These are phyloP conservation scores for Rhorus exstirpatorius DNA, from an alignment of 2,888 invertebrate species.

Conservation along the genomic window DNA sequence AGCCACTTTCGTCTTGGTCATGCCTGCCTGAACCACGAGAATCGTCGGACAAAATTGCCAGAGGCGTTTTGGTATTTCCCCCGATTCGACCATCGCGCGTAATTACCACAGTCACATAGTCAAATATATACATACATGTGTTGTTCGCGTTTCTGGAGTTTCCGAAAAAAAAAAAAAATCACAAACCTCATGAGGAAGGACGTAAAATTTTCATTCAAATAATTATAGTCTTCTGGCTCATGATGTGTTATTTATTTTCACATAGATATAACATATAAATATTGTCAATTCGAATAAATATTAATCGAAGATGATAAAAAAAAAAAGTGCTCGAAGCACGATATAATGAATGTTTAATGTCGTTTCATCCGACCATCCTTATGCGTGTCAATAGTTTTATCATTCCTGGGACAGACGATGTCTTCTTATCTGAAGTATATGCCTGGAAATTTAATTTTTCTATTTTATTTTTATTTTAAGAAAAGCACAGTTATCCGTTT, in stretches of 20 bases:
- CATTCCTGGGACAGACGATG: slow-evolving; percentile 13
- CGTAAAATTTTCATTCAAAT: background rate
- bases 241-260: slow-evolving; percentile 7
- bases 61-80: slow-evolving; percentile 57
- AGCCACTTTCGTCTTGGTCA: slow-evolving; percentile 22
- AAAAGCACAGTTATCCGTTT: background rate
- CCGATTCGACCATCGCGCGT: slow-evolving; percentile 42
- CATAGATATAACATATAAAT: background rate
- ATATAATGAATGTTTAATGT: background rate
- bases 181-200: background rate
- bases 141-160: background rate
- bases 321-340: too few relatives aligned
- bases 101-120: slow-evolving; percentile 37
- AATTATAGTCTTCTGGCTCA: background rate
- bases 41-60: slow-evolving; percentile 5
- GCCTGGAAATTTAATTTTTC: slow-evolving; percentile 9
- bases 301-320: background rate
- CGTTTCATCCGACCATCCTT: slow-evolving; percentile 21
- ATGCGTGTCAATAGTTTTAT: slow-evolving; percentile 23
- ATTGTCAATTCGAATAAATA: background rate
- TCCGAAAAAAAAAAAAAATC: slow-evolving; percentile 5
- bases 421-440: background rate
- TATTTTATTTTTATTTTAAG: too few relatives aligned
- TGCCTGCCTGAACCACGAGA: slow-evolving; percentile 38
- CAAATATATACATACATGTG: background rate